Percentiles rank a stretch among this genome's conserved stretches.
phyloP scores from a whole-genome alignment of 1,140 invertebrate species.

The Trichonephila clavata region DNA sequence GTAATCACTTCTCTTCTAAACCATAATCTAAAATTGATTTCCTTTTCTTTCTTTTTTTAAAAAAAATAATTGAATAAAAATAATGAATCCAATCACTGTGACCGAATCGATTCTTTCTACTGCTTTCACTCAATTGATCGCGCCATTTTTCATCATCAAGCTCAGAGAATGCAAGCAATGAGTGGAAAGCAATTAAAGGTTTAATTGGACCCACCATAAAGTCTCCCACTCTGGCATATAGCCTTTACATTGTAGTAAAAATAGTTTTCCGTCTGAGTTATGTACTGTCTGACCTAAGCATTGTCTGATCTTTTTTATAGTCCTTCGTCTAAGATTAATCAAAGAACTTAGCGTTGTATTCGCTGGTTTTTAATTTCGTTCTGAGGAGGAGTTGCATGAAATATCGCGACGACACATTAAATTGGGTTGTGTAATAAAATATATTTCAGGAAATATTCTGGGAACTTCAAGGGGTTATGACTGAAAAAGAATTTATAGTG shows the following conservation, averaged over 20 bases:
- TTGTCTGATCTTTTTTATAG: neutral
- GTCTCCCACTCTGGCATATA: neutral
- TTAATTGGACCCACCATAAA: neutral
- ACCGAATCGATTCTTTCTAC: neutral
- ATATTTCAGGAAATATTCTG: no score
- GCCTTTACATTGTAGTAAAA: neutral
- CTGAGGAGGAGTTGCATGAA: no score
- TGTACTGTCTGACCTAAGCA: neutral
- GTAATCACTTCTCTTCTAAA: neutral
- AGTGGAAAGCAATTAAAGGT: constrained; percentile 6
- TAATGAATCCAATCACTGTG: neutral
- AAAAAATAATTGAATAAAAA: neutral
- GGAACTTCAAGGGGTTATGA: no score
- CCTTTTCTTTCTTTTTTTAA: neutral
- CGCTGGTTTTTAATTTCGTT: no score
- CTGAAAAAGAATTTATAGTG: no score
- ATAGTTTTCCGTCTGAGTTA: neutral
- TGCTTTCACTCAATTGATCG: neutral
- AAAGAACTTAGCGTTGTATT: no score
- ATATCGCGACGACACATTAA: no score
- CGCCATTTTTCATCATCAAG: constrained; percentile 3
- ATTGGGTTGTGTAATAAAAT: no score
- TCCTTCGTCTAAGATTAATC: no score
- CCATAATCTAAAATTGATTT: neutral
- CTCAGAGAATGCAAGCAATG: neutral